Conservation (phyloP, 2,797 vertebrate genomes). For the Spea hammondii region DNA sequence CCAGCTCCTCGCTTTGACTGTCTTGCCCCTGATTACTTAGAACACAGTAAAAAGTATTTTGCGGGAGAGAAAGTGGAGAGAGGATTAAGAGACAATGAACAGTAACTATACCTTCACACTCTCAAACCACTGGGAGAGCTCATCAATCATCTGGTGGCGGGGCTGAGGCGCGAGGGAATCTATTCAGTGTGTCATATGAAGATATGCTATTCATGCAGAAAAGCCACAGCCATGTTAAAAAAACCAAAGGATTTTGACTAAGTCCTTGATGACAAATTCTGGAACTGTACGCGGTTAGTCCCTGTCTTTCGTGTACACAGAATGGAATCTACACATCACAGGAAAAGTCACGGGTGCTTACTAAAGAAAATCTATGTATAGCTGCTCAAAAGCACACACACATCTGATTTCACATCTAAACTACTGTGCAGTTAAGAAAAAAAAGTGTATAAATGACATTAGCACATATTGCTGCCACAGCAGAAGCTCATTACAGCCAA, state of each 20-base stretch:
- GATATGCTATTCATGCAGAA: conserved; percentile 64
- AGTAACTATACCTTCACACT: conserved; percentile 38
- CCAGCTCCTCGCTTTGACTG: too few species aligned
- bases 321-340: too few species aligned
- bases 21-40: neutral
- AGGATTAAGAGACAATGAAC: conserved; percentile 36
- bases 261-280: neutral
- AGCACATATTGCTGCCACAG: too few species aligned
- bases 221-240: conserved; percentile 9
- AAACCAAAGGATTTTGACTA: neutral
- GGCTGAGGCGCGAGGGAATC: conserved; percentile 75
- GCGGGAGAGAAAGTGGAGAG: conserved; percentile 19
- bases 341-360: too few species aligned
- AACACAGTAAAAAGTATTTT: conserved; percentile 31
- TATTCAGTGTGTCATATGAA: conserved; percentile 74
- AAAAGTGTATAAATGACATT: too few species aligned
- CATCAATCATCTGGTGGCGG: conserved; percentile 65
- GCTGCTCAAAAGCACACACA: too few species aligned
- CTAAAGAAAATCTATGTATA: too few species aligned
- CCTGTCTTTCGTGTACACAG: too few species aligned
- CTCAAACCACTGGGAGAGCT: conserved; percentile 37
- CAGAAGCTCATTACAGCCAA: too few species aligned
- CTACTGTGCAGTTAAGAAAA: too few species aligned
- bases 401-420: too few species aligned
- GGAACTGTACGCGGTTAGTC: too few species aligned